Conservation (phyloP, 2,888 invertebrate genomes). For the Drosophila merina region DNA sequence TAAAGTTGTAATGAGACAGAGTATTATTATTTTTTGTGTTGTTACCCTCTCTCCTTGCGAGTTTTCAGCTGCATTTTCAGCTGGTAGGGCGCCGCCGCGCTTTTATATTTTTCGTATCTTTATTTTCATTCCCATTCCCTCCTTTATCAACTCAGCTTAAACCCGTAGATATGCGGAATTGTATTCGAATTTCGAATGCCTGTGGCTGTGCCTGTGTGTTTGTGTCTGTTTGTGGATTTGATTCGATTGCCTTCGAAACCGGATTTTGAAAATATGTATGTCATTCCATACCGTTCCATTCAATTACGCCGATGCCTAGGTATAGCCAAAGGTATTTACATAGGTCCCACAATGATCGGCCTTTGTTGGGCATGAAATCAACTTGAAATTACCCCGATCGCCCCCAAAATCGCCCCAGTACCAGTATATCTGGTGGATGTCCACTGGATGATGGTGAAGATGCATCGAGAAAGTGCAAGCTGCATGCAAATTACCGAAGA, state of each 20-base stretch:
- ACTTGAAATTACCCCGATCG: slow-evolving; percentile 22
- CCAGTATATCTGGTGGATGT: not conserved
- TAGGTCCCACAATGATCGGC: slow-evolving; percentile 37
- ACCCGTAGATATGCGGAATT: slow-evolving; percentile 6
- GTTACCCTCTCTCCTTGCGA: not conserved
- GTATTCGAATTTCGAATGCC: too few species aligned
- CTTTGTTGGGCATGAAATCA: slow-evolving; percentile 32
- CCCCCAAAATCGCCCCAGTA: slow-evolving; percentile 1
- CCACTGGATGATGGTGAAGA: slow-evolving; percentile 4
- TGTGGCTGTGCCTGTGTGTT: slow-evolving; percentile 1
- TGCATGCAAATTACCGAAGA: slow-evolving; percentile 15
- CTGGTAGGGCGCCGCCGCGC: slow-evolving; percentile 54
- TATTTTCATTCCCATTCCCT: slow-evolving; percentile 24
- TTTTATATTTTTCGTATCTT: slow-evolving; percentile 23
- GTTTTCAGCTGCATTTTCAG: slow-evolving; percentile 23
- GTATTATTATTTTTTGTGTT: slow-evolving; percentile 37
- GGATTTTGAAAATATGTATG: slow-evolving; percentile 67
- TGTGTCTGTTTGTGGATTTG: slow-evolving; percentile 45
- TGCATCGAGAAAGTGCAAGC: slow-evolving; percentile 42
- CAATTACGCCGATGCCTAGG: slow-evolving; percentile 49
- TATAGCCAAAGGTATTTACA: slow-evolving; percentile 1
- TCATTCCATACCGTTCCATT: slow-evolving; percentile 63
- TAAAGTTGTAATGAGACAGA: slow-evolving; percentile 44
- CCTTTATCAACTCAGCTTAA: slow-evolving; percentile 31
- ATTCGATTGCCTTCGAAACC: slow-evolving; percentile 70